Conservation (phyloP, 2,113 vertebrate genomes). For the Leiothrix lutea region DNA sequence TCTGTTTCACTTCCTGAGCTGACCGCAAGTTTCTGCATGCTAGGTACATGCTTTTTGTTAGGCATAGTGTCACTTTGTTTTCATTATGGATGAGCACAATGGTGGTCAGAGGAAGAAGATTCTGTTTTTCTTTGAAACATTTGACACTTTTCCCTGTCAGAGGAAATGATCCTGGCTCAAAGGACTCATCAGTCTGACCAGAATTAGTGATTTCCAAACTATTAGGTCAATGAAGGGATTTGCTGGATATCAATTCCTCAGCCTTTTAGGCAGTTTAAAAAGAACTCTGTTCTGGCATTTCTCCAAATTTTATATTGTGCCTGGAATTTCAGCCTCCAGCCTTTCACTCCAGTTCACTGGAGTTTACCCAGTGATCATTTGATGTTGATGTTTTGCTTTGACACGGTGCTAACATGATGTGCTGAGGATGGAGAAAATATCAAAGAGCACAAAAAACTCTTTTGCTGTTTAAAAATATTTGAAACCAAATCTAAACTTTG, state of each 20-base stretch:
- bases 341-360: slow-evolving; percentile 51
- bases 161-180: slow-evolving; percentile 53
- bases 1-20: neutral
- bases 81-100: slow-evolving; percentile 15
- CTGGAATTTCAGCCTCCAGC: slow-evolving; percentile 62
- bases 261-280: slow-evolving; percentile 35
- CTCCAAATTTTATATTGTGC: slow-evolving; percentile 57
- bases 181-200: slow-evolving; percentile 44
- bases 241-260: slow-evolving; percentile 40
- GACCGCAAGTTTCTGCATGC: neutral
- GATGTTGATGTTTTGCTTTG: slow-evolving; percentile 68
- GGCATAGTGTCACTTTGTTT: slow-evolving; percentile 2
- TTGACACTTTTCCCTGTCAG: slow-evolving; percentile 29
- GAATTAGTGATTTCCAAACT: slow-evolving; percentile 41
- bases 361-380: slow-evolving; percentile 52
- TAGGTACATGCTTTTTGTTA: slow-evolving; percentile 3
- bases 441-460: slow-evolving; percentile 68
- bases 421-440: slow-evolving; percentile 69
- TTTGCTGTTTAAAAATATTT: slow-evolving; percentile 76
- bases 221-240: slow-evolving; percentile 30
- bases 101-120: slow-evolving; percentile 12
- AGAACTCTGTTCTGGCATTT: neutral
- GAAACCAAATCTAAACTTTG: slow-evolving; percentile 73
- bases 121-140: slow-evolving; percentile 37
- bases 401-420: slow-evolving; percentile 70